These are phyloP conservation scores for Mirounga angustirostris DNA, from an alignment of 2,113 vertebrate species.

Conservation along the genomic window DNA sequence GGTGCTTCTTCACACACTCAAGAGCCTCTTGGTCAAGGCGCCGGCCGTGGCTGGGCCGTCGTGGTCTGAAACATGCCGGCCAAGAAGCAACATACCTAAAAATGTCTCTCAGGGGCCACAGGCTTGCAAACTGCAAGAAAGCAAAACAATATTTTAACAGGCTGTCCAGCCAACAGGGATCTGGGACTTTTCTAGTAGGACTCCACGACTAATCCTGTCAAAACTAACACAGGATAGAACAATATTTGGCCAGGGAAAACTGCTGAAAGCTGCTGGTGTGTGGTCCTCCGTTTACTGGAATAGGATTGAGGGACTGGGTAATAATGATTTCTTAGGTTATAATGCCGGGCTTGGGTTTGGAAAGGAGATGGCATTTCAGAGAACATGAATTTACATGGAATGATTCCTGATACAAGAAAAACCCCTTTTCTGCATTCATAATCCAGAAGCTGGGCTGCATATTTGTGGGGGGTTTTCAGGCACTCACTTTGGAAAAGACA, in stretches of 20 bases:
- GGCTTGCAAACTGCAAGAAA: neutral
- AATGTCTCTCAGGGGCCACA: neutral
- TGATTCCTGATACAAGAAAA: neutral
- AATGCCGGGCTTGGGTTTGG: neutral
- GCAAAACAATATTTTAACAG: conserved; percentile 26
- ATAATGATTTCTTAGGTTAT: neutral
- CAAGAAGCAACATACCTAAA: neutral
- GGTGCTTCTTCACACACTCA: neutral
- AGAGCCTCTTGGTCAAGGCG: neutral
- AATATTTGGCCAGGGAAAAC: neutral
- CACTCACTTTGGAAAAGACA: neutral
- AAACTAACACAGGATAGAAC: neutral
- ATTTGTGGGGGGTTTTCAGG: neutral
- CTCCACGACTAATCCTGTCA: conserved; percentile 41
- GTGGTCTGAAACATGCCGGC: neutral
- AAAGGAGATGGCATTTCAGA: neutral
- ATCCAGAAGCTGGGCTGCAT: neutral
- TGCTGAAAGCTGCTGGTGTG: neutral
- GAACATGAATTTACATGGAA: neutral
- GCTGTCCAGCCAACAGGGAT: neutral
- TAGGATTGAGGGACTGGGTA: neutral
- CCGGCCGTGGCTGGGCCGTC: neutral
- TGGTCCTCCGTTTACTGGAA: neutral
- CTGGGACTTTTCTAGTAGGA: neutral
- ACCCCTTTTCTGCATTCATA: neutral